A percentile compares a stretch with the other conserved stretches of the same genome.
phyloP scores from a whole-genome alignment of 2,797 vertebrate species.

The Thalassophryne amazonica region DNA sequence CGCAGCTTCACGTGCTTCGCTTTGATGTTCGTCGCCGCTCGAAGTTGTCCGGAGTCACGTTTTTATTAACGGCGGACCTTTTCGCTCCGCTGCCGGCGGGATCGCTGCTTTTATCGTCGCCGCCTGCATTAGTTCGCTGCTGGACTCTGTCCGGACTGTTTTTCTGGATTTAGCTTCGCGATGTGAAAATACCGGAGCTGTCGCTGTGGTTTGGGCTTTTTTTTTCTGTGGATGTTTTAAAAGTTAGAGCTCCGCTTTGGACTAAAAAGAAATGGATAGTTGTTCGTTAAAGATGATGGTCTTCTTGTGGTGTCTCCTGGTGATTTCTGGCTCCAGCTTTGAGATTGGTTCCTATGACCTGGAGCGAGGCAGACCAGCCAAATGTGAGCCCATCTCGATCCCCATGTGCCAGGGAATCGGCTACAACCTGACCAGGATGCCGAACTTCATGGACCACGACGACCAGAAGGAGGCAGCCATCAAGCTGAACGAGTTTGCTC shows the following conservation, averaged over 20 bases:
- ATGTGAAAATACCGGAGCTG: conserved; percentile 59
- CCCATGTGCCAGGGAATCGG: conserved; percentile 97
- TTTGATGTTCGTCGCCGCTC: conserved; percentile 24
- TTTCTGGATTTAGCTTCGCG: conserved; percentile 28
- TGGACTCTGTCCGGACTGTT: not conserved
- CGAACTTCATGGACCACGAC: conserved; percentile 95
- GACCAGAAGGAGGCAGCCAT: conserved; percentile 92
- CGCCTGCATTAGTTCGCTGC: not conserved
- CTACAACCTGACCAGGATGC: conserved; percentile 98
- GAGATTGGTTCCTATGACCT: conserved; percentile 88
- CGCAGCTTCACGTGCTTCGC: conserved; percentile 11
- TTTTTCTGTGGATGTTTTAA: conserved; percentile 3
- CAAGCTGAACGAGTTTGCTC: conserved; percentile 93
- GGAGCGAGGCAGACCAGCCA: conserved; percentile 85
- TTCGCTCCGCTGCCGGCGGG: conserved; percentile 9
- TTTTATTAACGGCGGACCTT: conserved; percentile 17
- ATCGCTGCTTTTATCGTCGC: conserved; percentile 20
- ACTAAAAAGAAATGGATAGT: conserved; percentile 71
- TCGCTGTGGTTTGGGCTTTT: conserved; percentile 5
- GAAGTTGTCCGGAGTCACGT: conserved; percentile 54
- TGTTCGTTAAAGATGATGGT: conserved; percentile 73
- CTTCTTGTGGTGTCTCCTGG: conserved; percentile 81
- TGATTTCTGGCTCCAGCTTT: conserved; percentile 77
- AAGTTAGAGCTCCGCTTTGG: conserved; percentile 4
- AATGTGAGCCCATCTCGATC: conserved; percentile 92